Base-by-base conservation (phyloP, 37 sponge, comb jelly and placozoan species). In the Chondrosia reniformis region DNA sequence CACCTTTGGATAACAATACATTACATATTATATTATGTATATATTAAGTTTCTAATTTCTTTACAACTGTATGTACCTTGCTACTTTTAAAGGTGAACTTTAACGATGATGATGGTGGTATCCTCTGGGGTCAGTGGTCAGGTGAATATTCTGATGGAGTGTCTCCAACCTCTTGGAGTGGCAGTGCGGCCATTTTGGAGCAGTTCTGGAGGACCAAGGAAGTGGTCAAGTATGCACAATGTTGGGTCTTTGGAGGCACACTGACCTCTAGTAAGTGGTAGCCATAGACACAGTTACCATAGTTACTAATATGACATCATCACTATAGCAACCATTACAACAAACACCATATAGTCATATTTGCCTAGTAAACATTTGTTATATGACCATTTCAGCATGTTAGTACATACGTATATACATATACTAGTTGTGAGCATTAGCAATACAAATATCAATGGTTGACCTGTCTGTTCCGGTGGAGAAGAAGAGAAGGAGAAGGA, bases 231-330 rank as follows among this genome's bases (percentile, higher is more conserved):
- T 90, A 85, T 55, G 91, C 79, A 15, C 91, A 91, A 82, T 91
- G 91, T 49, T 91, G 87, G 87, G 87, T 91, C 24, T 91, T 91
- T 80, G 84, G 87, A 39, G 91, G 91, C 8, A 79, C 79, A 13
- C 84, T 91, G n/a, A 91, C 91, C 40, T 82, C 91, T 49, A 75
- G 88, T 87, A 28, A 57, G 85, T 46, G 40, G 34, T 13, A n/a
- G n/a, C n/a, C 42, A 34, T 39, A n/a, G 17, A 66, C 42, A 40
- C 39, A 69, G 17, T 10, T 10, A 15, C 15, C 52, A 49, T 49
- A 49, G 15, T 49, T 49, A 10, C 10, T 49, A 19, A 49, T 49
- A 49, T 19, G 10, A 15, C 15, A 49, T 15, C 10, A 19, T 10
- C 15, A 63, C 13, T 63, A 63, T 21, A 24, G 64, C 15, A 49